Evolutionary conservation across 1,140 invertebrate genomes (phyloP), one percentile per base, ranked within the genome.

Genomic region (Triops cancriformis): DNA sequence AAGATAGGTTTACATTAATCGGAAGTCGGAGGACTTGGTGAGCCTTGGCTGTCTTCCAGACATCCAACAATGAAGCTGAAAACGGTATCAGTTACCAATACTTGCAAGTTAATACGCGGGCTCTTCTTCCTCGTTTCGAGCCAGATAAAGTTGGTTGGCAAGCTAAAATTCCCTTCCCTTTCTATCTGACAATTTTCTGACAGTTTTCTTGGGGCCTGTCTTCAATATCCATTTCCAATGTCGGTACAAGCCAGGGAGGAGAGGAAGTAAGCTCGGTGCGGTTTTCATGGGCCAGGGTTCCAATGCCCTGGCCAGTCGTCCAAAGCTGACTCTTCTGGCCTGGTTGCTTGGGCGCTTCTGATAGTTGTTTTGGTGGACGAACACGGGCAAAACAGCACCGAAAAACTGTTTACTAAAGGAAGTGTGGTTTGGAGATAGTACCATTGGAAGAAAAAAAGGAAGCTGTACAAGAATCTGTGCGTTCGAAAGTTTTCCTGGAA

Each of bases 351-450:
- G 45, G 3, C 51, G 51, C 51, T 64, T 18, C 51, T 64, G 51
- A 64, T 64, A 64, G 51, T 64, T 64, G 18, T 64, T 64, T 18
- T 64, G n/a, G 51, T n/a, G 18, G 6, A 64, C 51, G 14, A 12
- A 64, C 23, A 64, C 51, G 31, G 31, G 31, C 2, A 37, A 37
- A 37, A 64, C n/a, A 64, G 51, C 23, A 7, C 2, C 5, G 23
- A 64, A 64, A 64, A 64, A 64, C 14, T 6, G 51, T 64, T n/a
- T 18, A 23, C 11, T 64, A 64, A 64, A 64, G 51, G 51, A 64
- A 64, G 51, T 64, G 51, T 64, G 51, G 51, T 64, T 64, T 64
- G 51, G 51, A 64, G 51, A 64, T 64, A 64, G 18, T 64, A 10
- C 14, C 51, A n/a, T 64, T 64, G 3, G 51, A 23, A 64, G 23